Evolutionary conservation across 2,888 invertebrate genomes (phyloP).

Genomic region (Stegophylla sp.): DNA sequence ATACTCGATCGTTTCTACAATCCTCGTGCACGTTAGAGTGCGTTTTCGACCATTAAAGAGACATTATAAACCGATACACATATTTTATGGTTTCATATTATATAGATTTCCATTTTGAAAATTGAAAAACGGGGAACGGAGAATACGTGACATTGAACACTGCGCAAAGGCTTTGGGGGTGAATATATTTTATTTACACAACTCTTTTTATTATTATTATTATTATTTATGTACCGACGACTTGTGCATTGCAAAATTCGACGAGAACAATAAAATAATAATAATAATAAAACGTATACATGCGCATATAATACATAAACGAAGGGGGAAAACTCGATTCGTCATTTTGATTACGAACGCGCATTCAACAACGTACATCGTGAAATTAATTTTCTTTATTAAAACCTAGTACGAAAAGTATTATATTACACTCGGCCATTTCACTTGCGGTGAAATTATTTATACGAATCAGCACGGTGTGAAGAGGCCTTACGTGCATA

Average conservation of each 20-base stretch:
- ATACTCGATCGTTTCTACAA: slow-evolving; percentile 40
- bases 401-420: slow-evolving; percentile 23
- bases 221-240: slow-evolving; percentile 25
- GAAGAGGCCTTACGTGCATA: not conserved
- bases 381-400: slow-evolving; percentile 51
- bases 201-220: slow-evolving; percentile 39
- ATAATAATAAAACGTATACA: not conserved
- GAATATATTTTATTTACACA: slow-evolving; percentile 47
- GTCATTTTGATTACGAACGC: slow-evolving; percentile 45
- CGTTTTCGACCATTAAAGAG: slow-evolving; percentile 43
- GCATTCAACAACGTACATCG: slow-evolving; percentile 31
- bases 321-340: slow-evolving; percentile 51
- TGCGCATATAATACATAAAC: not conserved
- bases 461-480: not conserved
- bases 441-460: slow-evolving; percentile 16
- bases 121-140: slow-evolving; percentile 41
- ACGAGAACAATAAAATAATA: not conserved
- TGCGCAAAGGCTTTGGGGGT: slow-evolving; percentile 38
- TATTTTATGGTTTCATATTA: too few species aligned
- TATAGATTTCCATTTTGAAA: slow-evolving; percentile 50
- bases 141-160: slow-evolving; percentile 42
- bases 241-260: slow-evolving; percentile 11
- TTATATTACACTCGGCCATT: slow-evolving; percentile 5
- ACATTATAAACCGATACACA: slow-evolving; percentile 32
- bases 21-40: too few species aligned